A percentile compares a stretch with the other conserved stretches of the same genome.
These are phyloP conservation scores for Pedionomus torquatus DNA, from an alignment of 2,113 vertebrate genomes.

Conservation along the genomic window DNA sequence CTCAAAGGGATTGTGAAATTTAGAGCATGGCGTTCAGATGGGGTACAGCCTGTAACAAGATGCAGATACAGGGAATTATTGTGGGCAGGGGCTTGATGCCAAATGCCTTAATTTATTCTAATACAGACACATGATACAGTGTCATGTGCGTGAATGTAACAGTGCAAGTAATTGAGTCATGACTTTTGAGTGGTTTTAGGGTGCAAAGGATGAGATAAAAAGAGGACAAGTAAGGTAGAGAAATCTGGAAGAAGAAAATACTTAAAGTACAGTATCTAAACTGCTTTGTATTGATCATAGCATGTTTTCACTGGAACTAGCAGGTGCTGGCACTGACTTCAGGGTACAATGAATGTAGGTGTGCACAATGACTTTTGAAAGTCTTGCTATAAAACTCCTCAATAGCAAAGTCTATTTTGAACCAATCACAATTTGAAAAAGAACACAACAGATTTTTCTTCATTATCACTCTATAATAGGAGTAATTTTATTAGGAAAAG, in stretches of 20 bases:
- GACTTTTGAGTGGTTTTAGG: background rate
- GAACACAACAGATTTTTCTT: background rate
- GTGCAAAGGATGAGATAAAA: background rate
- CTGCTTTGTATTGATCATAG: background rate
- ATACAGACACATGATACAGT: background rate
- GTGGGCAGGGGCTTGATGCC: background rate
- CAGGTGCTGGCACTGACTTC: background rate
- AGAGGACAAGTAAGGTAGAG: background rate
- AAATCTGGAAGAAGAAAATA: background rate
- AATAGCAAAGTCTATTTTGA: background rate
- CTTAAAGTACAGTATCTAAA: background rate
- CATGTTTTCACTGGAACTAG: background rate
- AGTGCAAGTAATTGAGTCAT: background rate
- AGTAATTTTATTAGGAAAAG: background rate
- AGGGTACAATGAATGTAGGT: background rate
- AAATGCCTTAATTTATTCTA: background rate
- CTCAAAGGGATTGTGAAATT: background rate
- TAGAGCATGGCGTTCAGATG: background rate
- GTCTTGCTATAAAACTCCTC: background rate
- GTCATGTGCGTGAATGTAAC: background rate
- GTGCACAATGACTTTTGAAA: background rate
- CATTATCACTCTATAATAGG: background rate
- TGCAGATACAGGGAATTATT: background rate
- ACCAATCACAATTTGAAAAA: background rate
- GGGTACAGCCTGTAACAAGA: background rate